Conservation (phyloP, 2,888 invertebrate genomes). For the Timema cristinae region DNA sequence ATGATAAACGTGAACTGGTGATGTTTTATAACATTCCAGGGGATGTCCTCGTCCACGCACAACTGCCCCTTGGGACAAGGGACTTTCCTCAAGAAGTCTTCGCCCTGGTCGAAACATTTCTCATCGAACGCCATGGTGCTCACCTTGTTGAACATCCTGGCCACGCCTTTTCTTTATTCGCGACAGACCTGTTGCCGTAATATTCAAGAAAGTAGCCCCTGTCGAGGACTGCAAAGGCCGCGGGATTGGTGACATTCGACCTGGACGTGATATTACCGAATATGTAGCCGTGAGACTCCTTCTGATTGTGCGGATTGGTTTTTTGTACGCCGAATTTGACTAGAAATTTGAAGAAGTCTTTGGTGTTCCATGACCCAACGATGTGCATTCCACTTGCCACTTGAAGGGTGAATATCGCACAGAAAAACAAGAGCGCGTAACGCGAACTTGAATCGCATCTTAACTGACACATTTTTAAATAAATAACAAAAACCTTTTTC, state of each 20-base stretch:
- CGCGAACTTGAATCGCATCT: too few species aligned
- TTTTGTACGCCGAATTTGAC: constrained; percentile 96
- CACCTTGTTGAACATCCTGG: constrained; percentile 80
- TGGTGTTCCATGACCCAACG: constrained; percentile 59
- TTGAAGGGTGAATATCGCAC: too few species aligned
- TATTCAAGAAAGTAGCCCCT: constrained; percentile 84
- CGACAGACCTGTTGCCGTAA: constrained; percentile 70
- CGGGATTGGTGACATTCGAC: constrained; percentile 59
- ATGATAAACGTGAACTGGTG: constrained; percentile 94
- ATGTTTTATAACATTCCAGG: constrained; percentile 77
- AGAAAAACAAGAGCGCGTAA: too few species aligned
- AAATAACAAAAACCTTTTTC: too few species aligned
- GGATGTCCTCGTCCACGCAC: constrained; percentile 83
- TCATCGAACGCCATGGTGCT: constrained; percentile 80
- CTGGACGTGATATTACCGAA: constrained; percentile 89
- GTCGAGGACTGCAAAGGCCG: constrained; percentile 87
- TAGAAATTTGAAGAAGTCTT: constrained; percentile 84
- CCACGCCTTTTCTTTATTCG: constrained; percentile 71
- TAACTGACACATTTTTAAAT: too few species aligned
- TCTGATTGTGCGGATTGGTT: constrained; percentile 79
- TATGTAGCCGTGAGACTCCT: constrained; percentile 89
- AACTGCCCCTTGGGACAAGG: constrained; percentile 74
- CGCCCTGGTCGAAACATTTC: constrained; percentile 72
- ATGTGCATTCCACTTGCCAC: constrained; percentile 49
- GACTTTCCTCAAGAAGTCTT: constrained; percentile 74